Evolutionary conservation across 30 jellyfish, hydroid and myxozoan species (phyloP).

Genomic region (Aurelia aurita): DNA sequence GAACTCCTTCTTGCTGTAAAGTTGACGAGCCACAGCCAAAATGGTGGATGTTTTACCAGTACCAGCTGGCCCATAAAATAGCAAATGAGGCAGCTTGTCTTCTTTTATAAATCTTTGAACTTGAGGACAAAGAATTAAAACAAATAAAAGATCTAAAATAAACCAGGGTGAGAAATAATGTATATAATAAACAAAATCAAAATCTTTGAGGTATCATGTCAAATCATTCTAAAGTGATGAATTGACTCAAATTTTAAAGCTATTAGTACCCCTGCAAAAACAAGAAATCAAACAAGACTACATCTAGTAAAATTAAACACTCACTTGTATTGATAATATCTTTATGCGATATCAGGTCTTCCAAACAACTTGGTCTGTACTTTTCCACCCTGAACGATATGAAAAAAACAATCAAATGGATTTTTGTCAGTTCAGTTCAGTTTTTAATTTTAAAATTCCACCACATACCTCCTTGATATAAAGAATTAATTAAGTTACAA

Average conservation of each 20-base stretch:
- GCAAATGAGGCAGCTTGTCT: slow-evolving; percentile 94
- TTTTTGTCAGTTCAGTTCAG: too few relatives aligned
- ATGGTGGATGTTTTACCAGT: slow-evolving; percentile 99
- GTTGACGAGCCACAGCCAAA: slow-evolving; percentile 93
- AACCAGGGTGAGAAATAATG: too few relatives aligned
- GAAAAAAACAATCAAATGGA: background rate
- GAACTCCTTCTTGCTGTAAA: slow-evolving; percentile 85
- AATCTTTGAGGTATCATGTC: too few relatives aligned
- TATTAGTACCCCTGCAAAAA: too few relatives aligned
- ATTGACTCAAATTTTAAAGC: too few relatives aligned
- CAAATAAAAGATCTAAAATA: too few relatives aligned
- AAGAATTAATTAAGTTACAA: too few relatives aligned
- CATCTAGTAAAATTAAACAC: background rate
- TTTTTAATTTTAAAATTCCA: too few relatives aligned
- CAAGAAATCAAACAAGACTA: too few relatives aligned
- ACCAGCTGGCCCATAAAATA: slow-evolving; percentile 99
- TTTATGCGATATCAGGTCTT: slow-evolving; percentile 92
- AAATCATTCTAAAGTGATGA: too few relatives aligned
- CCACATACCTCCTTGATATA: too few relatives aligned
- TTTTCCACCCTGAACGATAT: slow-evolving; percentile 87
- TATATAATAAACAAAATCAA: too few relatives aligned
- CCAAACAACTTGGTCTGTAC: slow-evolving; percentile 88
- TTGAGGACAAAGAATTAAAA: background rate
- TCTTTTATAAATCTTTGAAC: slow-evolving; percentile 90
- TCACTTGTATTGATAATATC: slow-evolving; percentile 83